A percentile compares a stretch with the other conserved stretches of the same genome.
Evolutionary conservation across 2,888 invertebrate genomes (phyloP).

Genomic region (Noctua pronuba): DNA sequence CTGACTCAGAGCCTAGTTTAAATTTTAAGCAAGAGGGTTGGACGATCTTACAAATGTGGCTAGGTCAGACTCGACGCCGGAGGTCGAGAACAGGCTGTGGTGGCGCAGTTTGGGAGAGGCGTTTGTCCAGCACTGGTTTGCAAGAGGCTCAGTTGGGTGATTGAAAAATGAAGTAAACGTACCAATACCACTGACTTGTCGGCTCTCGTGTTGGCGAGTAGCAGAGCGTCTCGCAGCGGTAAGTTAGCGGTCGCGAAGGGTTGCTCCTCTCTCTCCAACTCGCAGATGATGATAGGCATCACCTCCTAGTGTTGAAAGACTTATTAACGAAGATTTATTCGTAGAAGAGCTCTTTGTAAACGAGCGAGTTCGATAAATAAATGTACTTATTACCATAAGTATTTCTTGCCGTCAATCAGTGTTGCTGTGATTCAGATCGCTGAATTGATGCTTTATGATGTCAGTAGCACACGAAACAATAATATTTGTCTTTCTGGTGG

Average conservation of each 20-base stretch:
- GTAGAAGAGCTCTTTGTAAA: not conserved
- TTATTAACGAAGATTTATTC: not conserved
- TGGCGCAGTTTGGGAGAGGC: not conserved
- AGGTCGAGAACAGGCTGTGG: not conserved
- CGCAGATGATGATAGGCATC: slow-evolving; percentile 75
- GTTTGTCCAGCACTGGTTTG: not conserved
- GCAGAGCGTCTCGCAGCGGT: slow-evolving; percentile 77
- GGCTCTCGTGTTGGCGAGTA: slow-evolving; percentile 75
- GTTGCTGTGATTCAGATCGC: not conserved
- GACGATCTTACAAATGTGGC: not conserved
- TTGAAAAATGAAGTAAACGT: slow-evolving; percentile 31
- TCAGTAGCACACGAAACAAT: not conserved
- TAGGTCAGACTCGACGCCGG: not conserved
- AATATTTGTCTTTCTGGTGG: not conserved
- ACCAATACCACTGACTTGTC: slow-evolving; percentile 81
- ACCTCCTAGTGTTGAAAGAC: slow-evolving; percentile 68
- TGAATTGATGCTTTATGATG: not conserved
- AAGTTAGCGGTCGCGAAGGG: slow-evolving; percentile 75
- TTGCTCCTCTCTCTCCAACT: slow-evolving; percentile 67
- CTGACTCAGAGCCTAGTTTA: not conserved
- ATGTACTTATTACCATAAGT: not conserved
- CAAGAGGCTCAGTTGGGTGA: not conserved
- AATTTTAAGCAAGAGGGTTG: not conserved
- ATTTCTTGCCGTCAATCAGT: not conserved
- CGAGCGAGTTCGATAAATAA: too few species aligned